phyloP scores from a whole-genome alignment of 2,797 vertebrate genomes.

The Microctenopoma steveboyesi region DNA sequence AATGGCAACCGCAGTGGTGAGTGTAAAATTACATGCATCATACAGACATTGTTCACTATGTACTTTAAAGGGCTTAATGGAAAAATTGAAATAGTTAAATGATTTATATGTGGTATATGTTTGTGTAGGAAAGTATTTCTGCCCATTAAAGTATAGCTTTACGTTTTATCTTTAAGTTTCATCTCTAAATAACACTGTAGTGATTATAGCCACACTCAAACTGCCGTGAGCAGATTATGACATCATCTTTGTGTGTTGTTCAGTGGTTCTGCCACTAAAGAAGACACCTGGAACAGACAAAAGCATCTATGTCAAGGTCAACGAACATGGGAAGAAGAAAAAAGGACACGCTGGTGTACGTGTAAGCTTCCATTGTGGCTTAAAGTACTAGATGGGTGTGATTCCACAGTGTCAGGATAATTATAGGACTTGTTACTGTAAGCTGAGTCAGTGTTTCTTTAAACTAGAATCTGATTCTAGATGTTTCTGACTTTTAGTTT shows the following conservation, averaged over 20 bases:
- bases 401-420: background rate
- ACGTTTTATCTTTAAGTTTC: slow-evolving; percentile 10
- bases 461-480: background rate
- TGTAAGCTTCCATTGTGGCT: background rate
- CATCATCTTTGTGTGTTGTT: slow-evolving; percentile 33
- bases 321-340: slow-evolving; percentile 39
- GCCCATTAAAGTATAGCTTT: slow-evolving; percentile 10
- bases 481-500: background rate
- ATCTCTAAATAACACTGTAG: background rate
- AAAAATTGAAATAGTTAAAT: slow-evolving; percentile 7
- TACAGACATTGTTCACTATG: background rate
- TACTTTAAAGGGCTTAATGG: background rate
- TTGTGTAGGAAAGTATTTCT: background rate
- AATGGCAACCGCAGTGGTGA: slow-evolving; percentile 60
- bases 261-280: slow-evolving; percentile 53
- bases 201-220: background rate
- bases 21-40: slow-evolving; percentile 11
- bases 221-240: background rate
- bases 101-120: slow-evolving; percentile 30
- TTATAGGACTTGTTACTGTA: background rate
- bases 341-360: slow-evolving; percentile 47
- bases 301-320: slow-evolving; percentile 12
- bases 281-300: slow-evolving; percentile 10
- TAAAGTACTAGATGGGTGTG: background rate
- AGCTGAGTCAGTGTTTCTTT: background rate